A percentile compares a stretch with the other conserved stretches of the same genome.
Evolutionary conservation across 2,888 invertebrate species (phyloP).

Genomic region (Escarpia spicata): DNA sequence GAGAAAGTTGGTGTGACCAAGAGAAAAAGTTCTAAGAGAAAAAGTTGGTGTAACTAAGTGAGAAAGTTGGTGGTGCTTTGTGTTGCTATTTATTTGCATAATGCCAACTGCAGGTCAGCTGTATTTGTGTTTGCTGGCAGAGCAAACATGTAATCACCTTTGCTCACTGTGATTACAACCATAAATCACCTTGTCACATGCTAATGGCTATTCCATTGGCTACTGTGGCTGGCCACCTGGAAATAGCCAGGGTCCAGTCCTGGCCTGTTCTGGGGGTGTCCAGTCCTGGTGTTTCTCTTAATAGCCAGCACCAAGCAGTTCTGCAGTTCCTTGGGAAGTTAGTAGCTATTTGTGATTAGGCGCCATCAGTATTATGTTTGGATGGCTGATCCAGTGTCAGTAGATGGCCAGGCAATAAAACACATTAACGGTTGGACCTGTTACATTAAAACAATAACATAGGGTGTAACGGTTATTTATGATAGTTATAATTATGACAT

Average conservation of each 20-base stretch:
- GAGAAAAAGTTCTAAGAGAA: not conserved
- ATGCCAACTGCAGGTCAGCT: not conserved
- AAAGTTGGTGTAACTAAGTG: not conserved
- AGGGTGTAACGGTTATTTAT: not conserved
- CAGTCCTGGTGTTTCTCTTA: not conserved
- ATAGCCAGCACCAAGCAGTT: not conserved
- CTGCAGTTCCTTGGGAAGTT: not conserved
- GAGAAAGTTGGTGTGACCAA: not conserved
- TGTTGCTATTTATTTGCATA: conserved; percentile 13
- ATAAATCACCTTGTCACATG: not conserved
- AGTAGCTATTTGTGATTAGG: not conserved
- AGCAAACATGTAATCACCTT: not conserved
- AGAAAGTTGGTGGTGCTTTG: not conserved
- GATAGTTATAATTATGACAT: not conserved
- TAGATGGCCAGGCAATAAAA: not conserved
- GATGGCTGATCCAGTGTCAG: not conserved
- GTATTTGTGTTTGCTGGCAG: not conserved
- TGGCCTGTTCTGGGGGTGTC: not conserved
- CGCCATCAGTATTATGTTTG: not conserved
- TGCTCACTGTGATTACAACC: not conserved
- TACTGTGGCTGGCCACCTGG: not conserved
- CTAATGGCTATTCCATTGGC: conserved; percentile 16
- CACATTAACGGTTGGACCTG: not conserved
- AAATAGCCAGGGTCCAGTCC: conserved; percentile 1
- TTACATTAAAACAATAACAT: not conserved